These are phyloP conservation scores for Drosophila peninsularis DNA, from an alignment of 2,888 invertebrate species.

Conservation along the genomic window DNA sequence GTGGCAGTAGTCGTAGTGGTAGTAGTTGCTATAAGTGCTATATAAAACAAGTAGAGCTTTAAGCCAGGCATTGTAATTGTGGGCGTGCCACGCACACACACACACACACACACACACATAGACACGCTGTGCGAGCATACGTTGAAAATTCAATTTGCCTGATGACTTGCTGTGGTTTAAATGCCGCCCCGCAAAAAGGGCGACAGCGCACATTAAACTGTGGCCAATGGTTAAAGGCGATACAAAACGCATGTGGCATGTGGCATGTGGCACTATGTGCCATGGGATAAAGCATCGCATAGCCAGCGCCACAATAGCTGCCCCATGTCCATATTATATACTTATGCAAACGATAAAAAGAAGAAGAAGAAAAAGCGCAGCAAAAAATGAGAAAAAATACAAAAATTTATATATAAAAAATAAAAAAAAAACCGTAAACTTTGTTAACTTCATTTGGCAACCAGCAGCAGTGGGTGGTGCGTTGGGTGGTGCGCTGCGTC, in stretches of 20 bases:
- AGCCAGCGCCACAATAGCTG: conserved; percentile 29
- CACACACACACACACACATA: conserved; percentile 6
- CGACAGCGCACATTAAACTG: conserved; percentile 74
- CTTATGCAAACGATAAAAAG: conserved; percentile 66
- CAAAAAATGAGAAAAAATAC: conserved; percentile 49
- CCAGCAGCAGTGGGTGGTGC: conserved; percentile 19
- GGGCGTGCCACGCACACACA: conserved; percentile 37
- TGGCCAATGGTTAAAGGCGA: conserved; percentile 63
- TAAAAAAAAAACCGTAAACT: conserved; percentile 61
- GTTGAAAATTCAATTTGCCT: conserved; percentile 83
- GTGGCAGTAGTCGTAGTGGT: not conserved
- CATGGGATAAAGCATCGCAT: conserved; percentile 22
- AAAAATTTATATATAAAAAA: not conserved
- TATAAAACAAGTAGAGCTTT: conserved; percentile 58
- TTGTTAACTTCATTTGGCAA: conserved; percentile 78
- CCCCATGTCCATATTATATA: conserved; percentile 67
- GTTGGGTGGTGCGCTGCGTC: not conserved
- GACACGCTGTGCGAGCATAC: conserved; percentile 64
- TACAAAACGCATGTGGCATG: conserved; percentile 45
- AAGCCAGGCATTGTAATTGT: conserved; percentile 53
- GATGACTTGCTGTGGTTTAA: conserved; percentile 81
- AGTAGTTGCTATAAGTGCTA: conserved; percentile 35
- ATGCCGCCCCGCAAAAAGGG: conserved; percentile 65
- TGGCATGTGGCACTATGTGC: conserved; percentile 33
- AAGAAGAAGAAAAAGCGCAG: conserved; percentile 20